Conservation (phyloP, 2,797 vertebrate species). For the Ibycter americanus region DNA sequence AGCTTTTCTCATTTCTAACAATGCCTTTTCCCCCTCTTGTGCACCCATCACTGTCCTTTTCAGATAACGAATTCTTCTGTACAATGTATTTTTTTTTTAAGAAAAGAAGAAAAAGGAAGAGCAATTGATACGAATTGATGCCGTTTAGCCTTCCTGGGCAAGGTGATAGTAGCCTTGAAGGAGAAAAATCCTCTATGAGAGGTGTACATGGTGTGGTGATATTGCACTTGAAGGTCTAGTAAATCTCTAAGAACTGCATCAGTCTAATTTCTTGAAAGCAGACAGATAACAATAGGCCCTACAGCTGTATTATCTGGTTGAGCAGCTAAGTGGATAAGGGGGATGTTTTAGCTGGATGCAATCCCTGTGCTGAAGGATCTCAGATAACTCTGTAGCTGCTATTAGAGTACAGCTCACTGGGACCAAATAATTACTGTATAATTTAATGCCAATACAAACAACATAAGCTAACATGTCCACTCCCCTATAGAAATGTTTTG, state of each 20-base stretch:
- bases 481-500: neutral
- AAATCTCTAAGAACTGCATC: neutral
- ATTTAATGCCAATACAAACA: slow-evolving; percentile 21
- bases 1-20: neutral
- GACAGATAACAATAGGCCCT: neutral
- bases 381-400: neutral
- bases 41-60: neutral
- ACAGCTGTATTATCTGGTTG: neutral
- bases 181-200: neutral
- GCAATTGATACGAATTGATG: neutral
- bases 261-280: neutral
- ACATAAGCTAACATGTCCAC: neutral
- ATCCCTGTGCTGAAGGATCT: neutral
- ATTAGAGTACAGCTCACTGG: neutral
- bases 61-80: neutral
- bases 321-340: neutral
- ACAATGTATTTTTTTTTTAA: neutral
- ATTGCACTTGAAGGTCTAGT: neutral
- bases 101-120: neutral
- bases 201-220: neutral
- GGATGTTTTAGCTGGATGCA: neutral
- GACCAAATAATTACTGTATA: neutral
- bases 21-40: neutral
- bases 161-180: neutral
- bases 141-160: neutral